Conservation (phyloP, 2,797 vertebrate genomes). For the Cygnus olor region DNA sequence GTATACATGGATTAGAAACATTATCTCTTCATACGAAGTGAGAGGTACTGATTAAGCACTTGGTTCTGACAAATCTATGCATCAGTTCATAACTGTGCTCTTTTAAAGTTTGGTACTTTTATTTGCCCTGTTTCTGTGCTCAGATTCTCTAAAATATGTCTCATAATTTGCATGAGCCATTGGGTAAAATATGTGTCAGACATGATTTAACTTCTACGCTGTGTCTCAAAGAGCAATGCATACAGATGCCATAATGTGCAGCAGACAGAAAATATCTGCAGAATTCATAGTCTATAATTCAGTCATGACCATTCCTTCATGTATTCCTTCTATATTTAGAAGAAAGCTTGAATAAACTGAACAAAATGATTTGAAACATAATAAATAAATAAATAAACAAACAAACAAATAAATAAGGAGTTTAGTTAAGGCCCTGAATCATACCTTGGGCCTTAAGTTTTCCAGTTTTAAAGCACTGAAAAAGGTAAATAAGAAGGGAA, state of each 20-base stretch:
- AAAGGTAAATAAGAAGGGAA: background rate
- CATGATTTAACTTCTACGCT: background rate
- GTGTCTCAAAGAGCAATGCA: background rate
- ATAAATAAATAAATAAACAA: background rate
- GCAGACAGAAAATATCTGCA: background rate
- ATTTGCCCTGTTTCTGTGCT: background rate
- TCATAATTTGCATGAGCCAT: background rate
- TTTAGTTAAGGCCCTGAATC: background rate
- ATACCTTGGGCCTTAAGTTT: background rate
- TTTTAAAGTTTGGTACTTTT: background rate
- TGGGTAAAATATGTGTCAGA: background rate
- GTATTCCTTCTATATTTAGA: background rate
- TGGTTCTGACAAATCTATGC: background rate
- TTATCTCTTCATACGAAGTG: background rate
- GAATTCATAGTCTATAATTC: background rate
- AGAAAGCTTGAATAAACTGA: background rate
- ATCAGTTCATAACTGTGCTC: background rate
- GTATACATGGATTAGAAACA: background rate
- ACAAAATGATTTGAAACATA: background rate
- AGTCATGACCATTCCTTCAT: background rate
- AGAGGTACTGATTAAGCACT: background rate
- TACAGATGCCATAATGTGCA: background rate
- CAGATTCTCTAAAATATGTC: background rate
- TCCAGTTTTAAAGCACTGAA: background rate
- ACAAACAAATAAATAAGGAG: background rate